Evolutionary conservation across 2,797 vertebrate species (phyloP), one percentile per base, ranked within the genome.

Genomic region (Chromis chromis): DNA sequence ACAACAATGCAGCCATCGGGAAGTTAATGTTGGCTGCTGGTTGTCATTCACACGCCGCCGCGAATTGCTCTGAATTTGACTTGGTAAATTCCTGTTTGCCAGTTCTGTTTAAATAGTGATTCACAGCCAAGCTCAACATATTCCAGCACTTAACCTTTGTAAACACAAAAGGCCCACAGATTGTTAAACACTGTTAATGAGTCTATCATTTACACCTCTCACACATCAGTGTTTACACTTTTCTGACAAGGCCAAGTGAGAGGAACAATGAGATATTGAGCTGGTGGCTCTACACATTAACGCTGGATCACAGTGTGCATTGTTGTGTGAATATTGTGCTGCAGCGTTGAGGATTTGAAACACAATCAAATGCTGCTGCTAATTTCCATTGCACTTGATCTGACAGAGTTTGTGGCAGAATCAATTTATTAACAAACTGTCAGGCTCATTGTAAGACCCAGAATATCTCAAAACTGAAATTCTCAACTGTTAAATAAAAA

Each of bases 181-280:
- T 63, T 78, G 79, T 82, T 82, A 89, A 79, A 81, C 27, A 71
- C 60, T 78, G 79, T 82, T 82, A 89, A 79, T 74, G 65, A 80
- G 39, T 71, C 70, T 63, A 69, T 83, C 57, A 70, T 78, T 84
- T 75, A 80, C 82, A 86, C 76, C 76, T 70, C 81, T 80, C 79
- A 66, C 72, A 85, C 73, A 82, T 70, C 61, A 68, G 60, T 70
- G 80, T 86, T 87, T 78, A 70, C 80, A 70, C 70, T 81, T 58
- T 59, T 48, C 66, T 67, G 69, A 84, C 74, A 77, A 76, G 73
- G 76, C 64, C 7, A 27, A 55, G 63, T 3, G 54, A 69, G 77
- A 70, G 60, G 60, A 75, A 72, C 63, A 44, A 61, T 46, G 64
- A 56, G 55, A 58, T 54, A 70, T 16, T 31, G 49, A 58, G 64